phyloP scores from a whole-genome alignment of 2,113 vertebrate genomes.

The Cricetomys ansorgei region DNA sequence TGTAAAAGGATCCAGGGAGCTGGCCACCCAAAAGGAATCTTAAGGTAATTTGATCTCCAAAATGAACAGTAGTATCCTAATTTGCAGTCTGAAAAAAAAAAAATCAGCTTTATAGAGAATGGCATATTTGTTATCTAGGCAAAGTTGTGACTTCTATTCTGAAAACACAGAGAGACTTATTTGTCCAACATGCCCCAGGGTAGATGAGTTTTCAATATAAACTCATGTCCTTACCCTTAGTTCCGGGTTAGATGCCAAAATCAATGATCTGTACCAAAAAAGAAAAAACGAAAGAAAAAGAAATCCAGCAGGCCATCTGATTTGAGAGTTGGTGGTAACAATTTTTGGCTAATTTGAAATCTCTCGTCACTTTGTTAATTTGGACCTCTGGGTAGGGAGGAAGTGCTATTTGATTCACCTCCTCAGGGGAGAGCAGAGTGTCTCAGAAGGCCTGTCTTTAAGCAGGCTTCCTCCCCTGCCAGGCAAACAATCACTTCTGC shows the following conservation, averaged over 20 bases:
- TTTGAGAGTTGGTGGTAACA: neutral
- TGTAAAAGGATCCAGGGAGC: slow-evolving; percentile 16
- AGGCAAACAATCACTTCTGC: slow-evolving; percentile 70
- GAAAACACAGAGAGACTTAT: slow-evolving; percentile 16
- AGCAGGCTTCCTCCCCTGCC: neutral
- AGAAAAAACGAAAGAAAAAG: neutral
- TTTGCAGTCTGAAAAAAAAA: neutral
- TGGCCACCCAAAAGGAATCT: slow-evolving; percentile 40
- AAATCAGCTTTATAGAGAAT: neutral
- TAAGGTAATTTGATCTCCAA: slow-evolving; percentile 43
- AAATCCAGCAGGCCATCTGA: neutral
- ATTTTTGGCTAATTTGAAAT: neutral
- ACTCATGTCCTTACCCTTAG: neutral
- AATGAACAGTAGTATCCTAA: slow-evolving; percentile 37
- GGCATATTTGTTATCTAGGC: neutral
- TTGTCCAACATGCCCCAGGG: slow-evolving; percentile 6
- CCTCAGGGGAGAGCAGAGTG: neutral
- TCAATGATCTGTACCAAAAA: neutral
- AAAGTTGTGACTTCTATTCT: neutral
- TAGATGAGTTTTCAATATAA: neutral
- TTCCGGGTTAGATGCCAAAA: slow-evolving; percentile 33
- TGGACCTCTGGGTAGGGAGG: neutral
- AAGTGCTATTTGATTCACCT: neutral
- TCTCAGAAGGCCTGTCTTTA: slow-evolving; percentile 15
- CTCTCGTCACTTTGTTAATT: neutral